Conservation (phyloP, 2,888 invertebrate species). For the Phorcus lineatus region DNA sequence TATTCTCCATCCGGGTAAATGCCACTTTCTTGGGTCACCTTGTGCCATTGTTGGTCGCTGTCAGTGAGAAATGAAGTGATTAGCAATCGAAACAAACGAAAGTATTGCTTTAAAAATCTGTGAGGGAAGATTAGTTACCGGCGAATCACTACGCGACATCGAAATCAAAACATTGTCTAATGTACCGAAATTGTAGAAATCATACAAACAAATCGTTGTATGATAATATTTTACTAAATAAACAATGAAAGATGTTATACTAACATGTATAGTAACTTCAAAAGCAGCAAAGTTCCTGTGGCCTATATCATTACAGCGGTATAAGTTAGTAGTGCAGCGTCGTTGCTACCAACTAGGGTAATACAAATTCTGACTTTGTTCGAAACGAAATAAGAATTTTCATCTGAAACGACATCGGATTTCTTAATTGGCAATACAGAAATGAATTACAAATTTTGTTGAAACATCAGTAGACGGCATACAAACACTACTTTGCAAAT, state of each 20-base stretch:
- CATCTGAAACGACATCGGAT: neutral
- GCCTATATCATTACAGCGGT: neutral
- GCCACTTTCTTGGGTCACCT: conserved; percentile 62
- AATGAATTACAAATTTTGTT: too few species aligned
- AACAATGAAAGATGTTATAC: neutral
- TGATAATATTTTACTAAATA: neutral
- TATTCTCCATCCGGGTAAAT: conserved; percentile 72
- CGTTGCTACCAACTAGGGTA: conserved; percentile 21
- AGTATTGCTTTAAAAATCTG: neutral
- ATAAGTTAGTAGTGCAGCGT: neutral
- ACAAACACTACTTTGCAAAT: too few species aligned
- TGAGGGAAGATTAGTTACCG: neutral
- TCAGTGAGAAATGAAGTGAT: neutral
- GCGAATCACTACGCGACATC: neutral
- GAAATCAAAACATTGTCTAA: neutral
- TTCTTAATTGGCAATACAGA: too few species aligned
- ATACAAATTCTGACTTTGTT: neutral
- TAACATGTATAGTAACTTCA: neutral
- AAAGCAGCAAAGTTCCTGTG: neutral
- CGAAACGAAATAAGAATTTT: neutral
- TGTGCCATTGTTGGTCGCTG: conserved; percentile 48
- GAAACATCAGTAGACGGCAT: too few species aligned
- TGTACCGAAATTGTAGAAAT: neutral
- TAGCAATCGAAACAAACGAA: neutral
- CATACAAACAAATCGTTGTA: neutral